Evolutionary conservation across 2,888 invertebrate species (phyloP).

Genomic region (Philereme vetulata): DNA sequence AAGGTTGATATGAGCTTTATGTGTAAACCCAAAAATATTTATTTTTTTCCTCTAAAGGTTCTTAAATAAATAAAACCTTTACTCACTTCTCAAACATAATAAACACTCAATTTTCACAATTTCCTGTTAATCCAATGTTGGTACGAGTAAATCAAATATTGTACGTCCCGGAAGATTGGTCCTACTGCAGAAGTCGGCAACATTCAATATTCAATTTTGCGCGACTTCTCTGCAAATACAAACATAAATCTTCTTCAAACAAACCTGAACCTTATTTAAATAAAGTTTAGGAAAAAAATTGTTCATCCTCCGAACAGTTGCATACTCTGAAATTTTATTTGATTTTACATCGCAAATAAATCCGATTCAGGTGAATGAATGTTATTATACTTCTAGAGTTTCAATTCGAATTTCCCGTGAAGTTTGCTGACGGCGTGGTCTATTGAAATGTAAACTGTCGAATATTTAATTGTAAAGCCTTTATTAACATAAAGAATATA

Average conservation of each 20-base stretch:
- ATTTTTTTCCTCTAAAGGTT: too few relatives aligned
- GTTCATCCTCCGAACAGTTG: conserved; percentile 11
- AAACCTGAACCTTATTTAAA: conserved; percentile 20
- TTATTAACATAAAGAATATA: too few relatives aligned
- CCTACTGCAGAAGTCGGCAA: conserved; percentile 12
- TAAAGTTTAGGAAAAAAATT: conserved; percentile 4
- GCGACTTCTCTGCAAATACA: conserved; percentile 23
- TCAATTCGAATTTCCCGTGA: not conserved
- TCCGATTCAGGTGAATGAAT: not conserved
- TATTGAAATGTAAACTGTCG: not conserved
- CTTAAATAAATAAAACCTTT: not conserved
- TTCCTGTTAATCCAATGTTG: conserved; percentile 28
- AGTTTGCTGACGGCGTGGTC: not conserved
- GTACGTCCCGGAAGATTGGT: conserved; percentile 27
- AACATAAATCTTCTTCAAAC: conserved; percentile 14
- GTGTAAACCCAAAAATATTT: too few relatives aligned
- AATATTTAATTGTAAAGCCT: too few relatives aligned
- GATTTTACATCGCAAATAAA: conserved; percentile 15
- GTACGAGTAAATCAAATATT: conserved; percentile 30
- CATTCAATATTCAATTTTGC: conserved; percentile 35
- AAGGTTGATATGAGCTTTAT: too few relatives aligned
- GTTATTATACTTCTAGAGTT: not conserved
- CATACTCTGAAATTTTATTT: conserved; percentile 17
- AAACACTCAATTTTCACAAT: conserved; percentile 29
- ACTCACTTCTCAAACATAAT: conserved; percentile 25